Percentiles rank a stretch among this genome's conserved stretches.
Conservation (phyloP, 2,797 vertebrate genomes). For the Lutjanus campechanus region DNA sequence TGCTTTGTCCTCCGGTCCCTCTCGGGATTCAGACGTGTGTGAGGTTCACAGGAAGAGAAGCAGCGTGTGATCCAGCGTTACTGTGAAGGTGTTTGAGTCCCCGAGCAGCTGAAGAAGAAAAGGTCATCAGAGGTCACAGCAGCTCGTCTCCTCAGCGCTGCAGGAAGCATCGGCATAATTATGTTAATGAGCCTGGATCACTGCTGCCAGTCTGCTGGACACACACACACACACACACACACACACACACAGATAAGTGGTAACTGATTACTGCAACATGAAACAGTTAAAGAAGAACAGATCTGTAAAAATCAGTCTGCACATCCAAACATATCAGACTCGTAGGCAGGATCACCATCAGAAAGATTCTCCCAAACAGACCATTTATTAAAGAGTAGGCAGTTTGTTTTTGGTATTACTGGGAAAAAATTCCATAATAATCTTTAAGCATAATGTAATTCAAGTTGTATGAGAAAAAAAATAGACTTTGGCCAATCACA, state of each 20-base stretch:
- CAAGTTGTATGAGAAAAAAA: no score
- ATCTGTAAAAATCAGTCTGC: neutral
- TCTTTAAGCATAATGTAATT: no score
- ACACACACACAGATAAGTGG: slow-evolving; percentile 7
- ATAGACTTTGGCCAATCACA: no score
- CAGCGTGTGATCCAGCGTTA: neutral
- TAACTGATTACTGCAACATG: neutral
- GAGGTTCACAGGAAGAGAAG: neutral
- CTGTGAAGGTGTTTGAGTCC: slow-evolving; percentile 8
- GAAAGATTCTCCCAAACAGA: no score
- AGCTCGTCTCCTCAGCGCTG: slow-evolving; percentile 17
- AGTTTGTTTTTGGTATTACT: no score
- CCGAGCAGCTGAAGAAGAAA: slow-evolving; percentile 34
- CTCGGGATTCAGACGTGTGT: no score
- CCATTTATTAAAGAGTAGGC: no score
- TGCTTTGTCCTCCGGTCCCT: no score
- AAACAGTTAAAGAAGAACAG: neutral
- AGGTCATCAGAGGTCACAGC: slow-evolving; percentile 54
- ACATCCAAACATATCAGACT: no score
- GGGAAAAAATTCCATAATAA: no score
- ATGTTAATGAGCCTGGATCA: slow-evolving; percentile 43
- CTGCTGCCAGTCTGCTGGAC: neutral
- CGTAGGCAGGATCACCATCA: no score
- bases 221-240: slow-evolving; percentile 28
- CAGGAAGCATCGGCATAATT: slow-evolving; percentile 31